phyloP scores from a whole-genome alignment of 2,888 invertebrate genomes.

The Brachyopa scutellaris region DNA sequence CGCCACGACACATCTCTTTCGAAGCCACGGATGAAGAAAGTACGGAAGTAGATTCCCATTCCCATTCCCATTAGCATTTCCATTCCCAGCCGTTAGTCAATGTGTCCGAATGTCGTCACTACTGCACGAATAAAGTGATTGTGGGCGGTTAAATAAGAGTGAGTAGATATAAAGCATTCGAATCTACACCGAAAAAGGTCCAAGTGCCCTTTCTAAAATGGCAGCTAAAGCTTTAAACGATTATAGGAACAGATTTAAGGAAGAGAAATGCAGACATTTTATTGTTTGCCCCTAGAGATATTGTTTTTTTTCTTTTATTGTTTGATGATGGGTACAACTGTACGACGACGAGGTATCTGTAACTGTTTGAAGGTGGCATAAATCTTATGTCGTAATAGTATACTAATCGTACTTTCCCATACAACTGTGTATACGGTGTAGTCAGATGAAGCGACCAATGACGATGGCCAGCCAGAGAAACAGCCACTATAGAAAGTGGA shows the following conservation, averaged over 20 bases:
- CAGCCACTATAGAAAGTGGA: constrained; percentile 63
- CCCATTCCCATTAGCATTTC: no score
- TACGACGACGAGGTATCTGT: constrained; percentile 26
- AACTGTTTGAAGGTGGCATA: constrained; percentile 57
- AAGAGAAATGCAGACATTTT: constrained; percentile 48
- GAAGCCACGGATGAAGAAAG: constrained; percentile 47
- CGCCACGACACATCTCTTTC: background rate
- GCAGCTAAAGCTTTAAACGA: no score
- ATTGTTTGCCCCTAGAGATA: constrained; percentile 44
- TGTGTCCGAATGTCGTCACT: background rate
- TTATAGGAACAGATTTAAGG: constrained; percentile 31
- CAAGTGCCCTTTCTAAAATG: constrained; percentile 53
- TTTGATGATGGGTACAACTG: background rate
- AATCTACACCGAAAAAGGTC: no score
- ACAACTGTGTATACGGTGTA: no score
- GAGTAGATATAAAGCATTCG: no score
- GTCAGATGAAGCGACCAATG: constrained; percentile 55
- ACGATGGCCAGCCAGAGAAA: no score
- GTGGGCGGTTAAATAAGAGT: constrained; percentile 51
- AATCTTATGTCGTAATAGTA: constrained; percentile 63
- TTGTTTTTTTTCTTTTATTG: no score
- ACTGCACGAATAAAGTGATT: constrained; percentile 11
- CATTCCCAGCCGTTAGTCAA: no score
- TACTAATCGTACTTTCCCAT: constrained; percentile 6
- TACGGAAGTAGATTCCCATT: constrained; percentile 58